Percentiles rank a stretch among this genome's conserved stretches.
These are phyloP conservation scores for Rattus rattus DNA, from an alignment of 2,113 vertebrate species.

Conservation along the genomic window DNA sequence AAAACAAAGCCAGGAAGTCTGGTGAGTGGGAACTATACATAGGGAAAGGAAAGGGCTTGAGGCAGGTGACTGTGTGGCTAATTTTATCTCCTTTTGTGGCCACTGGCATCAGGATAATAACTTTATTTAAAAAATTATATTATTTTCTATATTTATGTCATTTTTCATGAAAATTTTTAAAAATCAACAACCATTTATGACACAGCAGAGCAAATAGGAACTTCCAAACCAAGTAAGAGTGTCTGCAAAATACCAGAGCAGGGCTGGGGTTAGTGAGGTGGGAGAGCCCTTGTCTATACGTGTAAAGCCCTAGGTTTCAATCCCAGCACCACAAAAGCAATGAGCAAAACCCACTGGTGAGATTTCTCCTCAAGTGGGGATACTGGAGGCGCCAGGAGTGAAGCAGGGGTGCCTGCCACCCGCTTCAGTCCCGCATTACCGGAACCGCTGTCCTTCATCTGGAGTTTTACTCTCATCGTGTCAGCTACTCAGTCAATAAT, in stretches of 20 bases:
- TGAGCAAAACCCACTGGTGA: background rate
- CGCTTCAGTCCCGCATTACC: background rate
- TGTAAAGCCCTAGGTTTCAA: background rate
- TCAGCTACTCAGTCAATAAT: background rate
- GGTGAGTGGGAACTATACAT: background rate
- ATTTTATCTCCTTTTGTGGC: background rate
- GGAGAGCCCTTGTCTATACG: background rate
- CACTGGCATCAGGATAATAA: background rate
- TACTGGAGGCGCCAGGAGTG: background rate
- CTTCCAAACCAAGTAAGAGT: constrained; percentile 35
- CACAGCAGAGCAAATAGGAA: constrained; percentile 33
- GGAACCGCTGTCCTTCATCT: background rate
- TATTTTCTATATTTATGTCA: constrained; percentile 30
- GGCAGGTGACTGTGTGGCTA: background rate
- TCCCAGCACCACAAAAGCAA: background rate
- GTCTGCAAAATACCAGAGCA: constrained; percentile 15
- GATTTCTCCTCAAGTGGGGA: constrained; percentile 18
- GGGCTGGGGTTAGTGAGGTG: accelerated
- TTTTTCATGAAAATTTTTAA: constrained; percentile 40
- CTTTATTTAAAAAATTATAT: background rate
- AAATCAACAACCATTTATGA: background rate
- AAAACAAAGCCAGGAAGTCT: background rate
- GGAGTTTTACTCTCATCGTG: background rate
- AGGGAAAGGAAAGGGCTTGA: background rate
- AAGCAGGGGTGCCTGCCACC: background rate